Base-by-base conservation (phyloP, 2,113 vertebrate species). In the Vidua chalybeata region DNA sequence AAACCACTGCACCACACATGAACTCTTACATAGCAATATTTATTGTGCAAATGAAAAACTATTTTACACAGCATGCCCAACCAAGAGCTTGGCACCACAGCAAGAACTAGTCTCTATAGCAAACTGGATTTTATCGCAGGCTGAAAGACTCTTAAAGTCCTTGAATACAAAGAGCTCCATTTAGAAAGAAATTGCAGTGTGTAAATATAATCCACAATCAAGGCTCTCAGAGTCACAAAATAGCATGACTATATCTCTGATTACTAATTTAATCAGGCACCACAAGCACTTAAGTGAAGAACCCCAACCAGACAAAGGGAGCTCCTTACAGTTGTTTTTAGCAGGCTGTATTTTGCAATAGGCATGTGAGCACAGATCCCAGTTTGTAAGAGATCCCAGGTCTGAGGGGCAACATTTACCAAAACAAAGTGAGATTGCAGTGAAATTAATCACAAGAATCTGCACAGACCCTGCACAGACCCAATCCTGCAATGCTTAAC, bases 181-280 rank as follows among this genome's bases (percentile, higher is more conserved):
- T 98, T 97, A 97, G 96, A 98, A 96, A 97, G 95, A 98, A 97
- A 97, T 87, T 96, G 81, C 91, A 97, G 97, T 97, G 97, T 98
- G 94, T 96, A 97, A 97, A 97, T 97, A 97, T 97, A 98, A 98
- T 97, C 96, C 97, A 98, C 97, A 98, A 97, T 97, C 97, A 98
- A 98, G 96, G 89, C 96, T 97, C 97, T 98, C 94, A 95, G 95
- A 97, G 97, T 97, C 97, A 97, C 89, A 95, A 97, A 97, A 96
- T 46, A 96, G 97, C 97, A 96, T 87, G 96, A 97, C 97, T 96
- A 84, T 93, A 94, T 97, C 84, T 95, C 95, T 98, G 98, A 97
- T 97, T 96, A 90, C 94, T 97, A 97, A 98, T 97, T 97, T 96
- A 98, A 98, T 98, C 97, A 97, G 95, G 80, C 91, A 97, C 89